phyloP scores from a whole-genome alignment of 2,888 invertebrate species.

The Mantis religiosa region DNA sequence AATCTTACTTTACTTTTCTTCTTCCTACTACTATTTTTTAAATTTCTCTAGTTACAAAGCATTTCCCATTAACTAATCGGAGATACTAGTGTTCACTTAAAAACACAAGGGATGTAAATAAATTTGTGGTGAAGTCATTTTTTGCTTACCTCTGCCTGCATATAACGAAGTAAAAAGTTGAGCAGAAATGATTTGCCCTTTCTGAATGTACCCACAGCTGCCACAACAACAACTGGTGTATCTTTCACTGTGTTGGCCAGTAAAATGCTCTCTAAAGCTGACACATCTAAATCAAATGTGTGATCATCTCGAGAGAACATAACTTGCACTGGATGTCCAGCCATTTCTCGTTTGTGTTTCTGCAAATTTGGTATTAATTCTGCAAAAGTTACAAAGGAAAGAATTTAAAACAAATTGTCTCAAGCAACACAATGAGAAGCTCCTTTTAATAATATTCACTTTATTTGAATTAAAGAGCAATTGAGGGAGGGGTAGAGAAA shows the following conservation, averaged over 20 bases:
- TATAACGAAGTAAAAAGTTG: conserved; percentile 92
- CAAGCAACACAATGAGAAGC: too few species aligned
- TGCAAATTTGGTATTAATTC: background rate
- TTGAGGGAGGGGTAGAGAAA: too few species aligned
- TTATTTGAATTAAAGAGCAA: too few species aligned
- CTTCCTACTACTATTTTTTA: too few species aligned
- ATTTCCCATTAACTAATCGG: too few species aligned
- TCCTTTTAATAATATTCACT: too few species aligned
- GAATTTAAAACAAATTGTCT: too few species aligned
- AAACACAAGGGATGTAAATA: too few species aligned
- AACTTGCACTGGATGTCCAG: conserved; percentile 67
- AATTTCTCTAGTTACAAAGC: too few species aligned
- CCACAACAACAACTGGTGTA: conserved; percentile 83
- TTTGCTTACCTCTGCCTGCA: conserved; percentile 55
- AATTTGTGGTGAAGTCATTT: background rate
- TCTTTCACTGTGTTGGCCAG: conserved; percentile 74
- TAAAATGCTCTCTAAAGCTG: conserved; percentile 67
- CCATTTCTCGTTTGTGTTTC: background rate
- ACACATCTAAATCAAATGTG: conserved; percentile 81
- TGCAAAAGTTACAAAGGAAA: too few species aligned
- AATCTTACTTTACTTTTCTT: too few species aligned
- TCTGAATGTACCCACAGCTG: conserved; percentile 94
- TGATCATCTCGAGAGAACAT: conserved; percentile 80
- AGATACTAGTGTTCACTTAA: too few species aligned
- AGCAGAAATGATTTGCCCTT: conserved; percentile 97